These are phyloP conservation scores for Mesaphorura yosii DNA, from an alignment of 1,140 invertebrate genomes.

Conservation along the genomic window DNA sequence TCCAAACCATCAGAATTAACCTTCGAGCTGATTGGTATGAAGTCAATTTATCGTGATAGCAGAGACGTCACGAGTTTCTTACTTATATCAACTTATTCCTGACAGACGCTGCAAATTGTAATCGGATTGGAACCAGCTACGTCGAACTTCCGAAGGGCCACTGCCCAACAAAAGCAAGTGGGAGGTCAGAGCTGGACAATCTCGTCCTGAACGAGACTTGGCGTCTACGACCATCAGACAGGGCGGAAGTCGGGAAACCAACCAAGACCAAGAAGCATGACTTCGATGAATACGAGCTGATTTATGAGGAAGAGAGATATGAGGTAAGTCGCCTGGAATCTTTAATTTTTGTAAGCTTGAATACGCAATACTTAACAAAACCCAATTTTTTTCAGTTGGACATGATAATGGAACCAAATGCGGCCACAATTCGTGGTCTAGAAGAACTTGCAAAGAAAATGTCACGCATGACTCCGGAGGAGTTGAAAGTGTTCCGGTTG, in stretches of 20 bases:
- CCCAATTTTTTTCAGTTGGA: constrained; percentile 52
- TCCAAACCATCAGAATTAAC: no score
- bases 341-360: no score
- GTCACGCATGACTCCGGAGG: constrained; percentile 75
- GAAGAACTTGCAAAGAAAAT: constrained; percentile 88
- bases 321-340: no score
- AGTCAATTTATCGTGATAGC: no score
- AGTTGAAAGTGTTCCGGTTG: constrained; percentile 70
- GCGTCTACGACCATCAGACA: constrained; percentile 97
- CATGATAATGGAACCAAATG: constrained; percentile 93
- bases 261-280: constrained; percentile 93
- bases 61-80: no score
- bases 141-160: constrained; percentile 77
- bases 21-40: no score
- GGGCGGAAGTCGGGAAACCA: constrained; percentile 97
- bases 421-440: constrained; percentile 80
- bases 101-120: constrained; percentile 76
- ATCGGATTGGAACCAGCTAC: constrained; percentile 88
- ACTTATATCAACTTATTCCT: no score
- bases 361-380: no score
- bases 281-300: constrained; percentile 95
- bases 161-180: constrained; percentile 76
- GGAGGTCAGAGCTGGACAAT: constrained; percentile 73
- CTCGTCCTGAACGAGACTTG: constrained; percentile 96
- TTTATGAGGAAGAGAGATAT: constrained; percentile 90